phyloP scores from a whole-genome alignment of 2,113 vertebrate species.

The Xenopus laevis region DNA sequence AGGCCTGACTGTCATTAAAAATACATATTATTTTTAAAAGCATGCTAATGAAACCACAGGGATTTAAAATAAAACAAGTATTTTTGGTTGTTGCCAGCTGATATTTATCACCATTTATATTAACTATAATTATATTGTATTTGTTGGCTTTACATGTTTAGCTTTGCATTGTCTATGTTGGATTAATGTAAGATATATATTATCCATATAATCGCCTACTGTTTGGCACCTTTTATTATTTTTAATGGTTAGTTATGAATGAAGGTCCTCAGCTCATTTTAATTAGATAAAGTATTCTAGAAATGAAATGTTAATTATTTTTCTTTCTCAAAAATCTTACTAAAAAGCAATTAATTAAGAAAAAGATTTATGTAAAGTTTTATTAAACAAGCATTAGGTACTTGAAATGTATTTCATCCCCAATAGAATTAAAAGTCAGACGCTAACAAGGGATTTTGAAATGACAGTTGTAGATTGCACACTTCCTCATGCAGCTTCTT shows the following conservation, averaged over 20 bases:
- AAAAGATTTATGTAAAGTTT: conserved; percentile 15
- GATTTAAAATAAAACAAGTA: conserved; percentile 10
- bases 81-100: background rate
- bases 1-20: conserved; percentile 27
- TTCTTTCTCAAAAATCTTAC: conserved; percentile 14
- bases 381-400: conserved; percentile 21
- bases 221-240: conserved; percentile 7
- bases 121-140: too few species aligned
- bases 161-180: too few species aligned
- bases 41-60: conserved; percentile 23
- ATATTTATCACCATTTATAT: too few species aligned
- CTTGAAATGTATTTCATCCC: conserved; percentile 31
- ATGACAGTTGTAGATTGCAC: too few species aligned
- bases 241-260: conserved; percentile 8
- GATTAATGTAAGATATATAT: too few species aligned
- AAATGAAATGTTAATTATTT: conserved; percentile 21
- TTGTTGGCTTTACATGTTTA: too few species aligned
- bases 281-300: conserved; percentile 23
- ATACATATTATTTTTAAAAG: conserved; percentile 37
- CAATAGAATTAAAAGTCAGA: conserved; percentile 19
- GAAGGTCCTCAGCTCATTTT: conserved; percentile 5
- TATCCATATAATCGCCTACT: background rate
- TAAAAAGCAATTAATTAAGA: too few species aligned
- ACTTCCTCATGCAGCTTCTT: too few species aligned
- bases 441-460: conserved; percentile 17